These are phyloP conservation scores for Peromyscus leucopus DNA, from an alignment of 2,113 vertebrate species.

Conservation along the genomic window DNA sequence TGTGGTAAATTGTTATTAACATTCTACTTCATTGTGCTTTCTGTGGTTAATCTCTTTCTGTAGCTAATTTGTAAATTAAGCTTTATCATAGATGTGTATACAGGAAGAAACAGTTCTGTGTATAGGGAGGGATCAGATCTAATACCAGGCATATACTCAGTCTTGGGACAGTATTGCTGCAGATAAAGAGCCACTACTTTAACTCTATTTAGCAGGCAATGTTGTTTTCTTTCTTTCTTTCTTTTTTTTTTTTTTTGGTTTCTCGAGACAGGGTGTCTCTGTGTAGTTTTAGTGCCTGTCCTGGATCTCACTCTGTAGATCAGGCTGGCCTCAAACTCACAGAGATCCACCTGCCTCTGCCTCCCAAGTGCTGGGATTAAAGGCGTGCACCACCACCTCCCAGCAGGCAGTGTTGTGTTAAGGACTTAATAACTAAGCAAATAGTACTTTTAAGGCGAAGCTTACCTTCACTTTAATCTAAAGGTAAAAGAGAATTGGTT, in stretches of 20 bases:
- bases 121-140: background rate
- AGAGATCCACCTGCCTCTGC: too few relatives aligned
- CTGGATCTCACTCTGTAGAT: too few relatives aligned
- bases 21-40: background rate
- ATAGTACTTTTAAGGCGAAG: constrained; percentile 22
- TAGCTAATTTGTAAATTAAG: background rate
- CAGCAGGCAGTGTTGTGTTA: too few relatives aligned
- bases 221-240: too few relatives aligned
- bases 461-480: constrained; percentile 23
- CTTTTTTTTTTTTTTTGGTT: too few relatives aligned
- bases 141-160: background rate
- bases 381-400: too few relatives aligned
- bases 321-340: too few relatives aligned
- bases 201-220: background rate
- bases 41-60: background rate
- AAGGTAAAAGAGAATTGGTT: constrained; percentile 12
- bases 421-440: constrained; percentile 33
- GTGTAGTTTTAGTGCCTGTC: too few relatives aligned
- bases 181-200: background rate
- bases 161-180: background rate
- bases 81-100: background rate
- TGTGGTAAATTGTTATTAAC: background rate
- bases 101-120: background rate
- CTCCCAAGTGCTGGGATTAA: too few relatives aligned
- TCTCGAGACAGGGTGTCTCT: too few relatives aligned